Evolutionary conservation across 2,113 vertebrate species (phyloP).

Genomic region (Chloroceryle aenea): DNA sequence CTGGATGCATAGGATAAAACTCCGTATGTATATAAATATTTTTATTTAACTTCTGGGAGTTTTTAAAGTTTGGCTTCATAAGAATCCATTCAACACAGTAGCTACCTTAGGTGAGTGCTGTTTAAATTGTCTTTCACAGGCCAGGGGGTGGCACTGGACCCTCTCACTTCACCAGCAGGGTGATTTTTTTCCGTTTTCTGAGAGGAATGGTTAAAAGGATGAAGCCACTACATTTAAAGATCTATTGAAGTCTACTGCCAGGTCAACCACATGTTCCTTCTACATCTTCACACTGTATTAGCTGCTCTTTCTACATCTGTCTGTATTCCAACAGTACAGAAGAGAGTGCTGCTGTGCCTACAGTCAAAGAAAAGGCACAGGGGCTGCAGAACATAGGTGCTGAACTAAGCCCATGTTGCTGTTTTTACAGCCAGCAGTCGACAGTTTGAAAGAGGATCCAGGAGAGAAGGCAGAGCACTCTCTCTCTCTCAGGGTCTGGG

Average conservation of each 20-base stretch:
- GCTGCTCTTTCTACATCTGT: neutral
- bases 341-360: neutral
- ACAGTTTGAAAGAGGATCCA: neutral
- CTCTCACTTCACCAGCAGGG: neutral
- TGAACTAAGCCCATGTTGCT: neutral
- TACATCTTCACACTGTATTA: neutral
- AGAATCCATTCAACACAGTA: neutral
- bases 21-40: neutral
- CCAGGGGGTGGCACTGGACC: neutral
- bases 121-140: neutral
- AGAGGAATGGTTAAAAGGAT: neutral
- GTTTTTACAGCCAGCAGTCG: neutral
- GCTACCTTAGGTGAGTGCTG: neutral
- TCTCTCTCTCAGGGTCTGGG: neutral
- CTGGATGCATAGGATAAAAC: constrained; percentile 13
- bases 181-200: neutral
- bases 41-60: neutral
- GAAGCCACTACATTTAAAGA: neutral
- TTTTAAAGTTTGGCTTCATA: neutral
- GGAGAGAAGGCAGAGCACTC: neutral
- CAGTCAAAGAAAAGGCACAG: neutral
- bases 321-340: neutral
- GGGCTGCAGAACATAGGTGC: neutral
- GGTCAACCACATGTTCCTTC: neutral
- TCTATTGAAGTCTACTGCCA: neutral